Conservation (phyloP, 1,140 invertebrate genomes). For the Drusus annulatus region DNA sequence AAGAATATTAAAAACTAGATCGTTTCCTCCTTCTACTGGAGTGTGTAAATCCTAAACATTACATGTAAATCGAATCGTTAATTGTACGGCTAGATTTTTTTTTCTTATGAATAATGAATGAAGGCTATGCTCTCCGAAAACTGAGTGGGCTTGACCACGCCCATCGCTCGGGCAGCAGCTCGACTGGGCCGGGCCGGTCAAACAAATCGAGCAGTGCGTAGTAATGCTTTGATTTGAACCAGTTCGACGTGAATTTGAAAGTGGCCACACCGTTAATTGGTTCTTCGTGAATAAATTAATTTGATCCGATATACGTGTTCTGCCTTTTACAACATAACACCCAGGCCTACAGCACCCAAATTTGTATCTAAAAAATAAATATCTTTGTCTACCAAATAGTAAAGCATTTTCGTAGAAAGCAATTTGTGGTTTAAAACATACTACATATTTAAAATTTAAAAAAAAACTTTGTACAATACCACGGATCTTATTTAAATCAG, state of each 20-base stretch:
- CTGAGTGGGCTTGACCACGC: slow-evolving; percentile 18
- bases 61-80: slow-evolving; percentile 60
- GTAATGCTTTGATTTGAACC: slow-evolving; percentile 13
- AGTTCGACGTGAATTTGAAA: slow-evolving; percentile 8
- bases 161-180: not conserved
- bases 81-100: slow-evolving; percentile 55
- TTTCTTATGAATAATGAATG: slow-evolving; percentile 41
- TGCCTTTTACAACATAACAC: no score
- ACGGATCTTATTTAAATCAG: no score
- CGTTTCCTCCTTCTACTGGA: not conserved
- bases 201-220: not conserved
- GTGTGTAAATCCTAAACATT: slow-evolving; percentile 20
- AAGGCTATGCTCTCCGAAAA: slow-evolving; percentile 5
- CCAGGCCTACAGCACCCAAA: no score
- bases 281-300: slow-evolving; percentile 48
- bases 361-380: no score
- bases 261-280: slow-evolving; percentile 43
- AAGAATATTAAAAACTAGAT: slow-evolving; percentile 8
- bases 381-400: no score
- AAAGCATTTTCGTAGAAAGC: no score
- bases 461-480: no score
- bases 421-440: no score
- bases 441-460: no score
- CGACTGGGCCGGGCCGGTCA: not conserved
- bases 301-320: slow-evolving; percentile 8